Evolutionary conservation across 2,113 vertebrate genomes (phyloP).

Genomic region (Parotia lawesii): DNA sequence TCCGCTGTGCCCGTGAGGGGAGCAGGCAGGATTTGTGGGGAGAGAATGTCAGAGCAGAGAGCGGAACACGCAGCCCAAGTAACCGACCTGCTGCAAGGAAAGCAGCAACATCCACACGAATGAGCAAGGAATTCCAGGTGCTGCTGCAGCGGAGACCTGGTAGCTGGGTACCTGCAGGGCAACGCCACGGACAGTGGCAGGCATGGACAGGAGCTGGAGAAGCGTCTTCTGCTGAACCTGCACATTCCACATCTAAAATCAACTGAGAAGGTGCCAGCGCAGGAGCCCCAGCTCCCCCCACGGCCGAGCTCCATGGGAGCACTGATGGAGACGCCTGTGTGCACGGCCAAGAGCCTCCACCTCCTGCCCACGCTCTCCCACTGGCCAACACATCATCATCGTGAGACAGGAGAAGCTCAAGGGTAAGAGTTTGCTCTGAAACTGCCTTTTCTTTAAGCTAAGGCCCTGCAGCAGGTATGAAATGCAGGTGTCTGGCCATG

Average conservation of each 20-base stretch:
- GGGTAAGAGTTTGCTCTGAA: not conserved
- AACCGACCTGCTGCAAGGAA: not conserved
- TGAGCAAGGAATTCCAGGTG: not conserved
- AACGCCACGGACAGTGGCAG: fast-evolving
- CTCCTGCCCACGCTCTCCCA: not conserved
- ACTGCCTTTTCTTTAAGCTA: not conserved
- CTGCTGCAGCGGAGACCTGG: fast-evolving
- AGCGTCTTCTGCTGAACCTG: not conserved
- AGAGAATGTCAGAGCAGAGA: not conserved
- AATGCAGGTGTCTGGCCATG: not conserved
- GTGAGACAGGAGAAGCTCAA: not conserved
- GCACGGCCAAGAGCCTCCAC: not conserved
- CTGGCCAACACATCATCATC: fast-evolving
- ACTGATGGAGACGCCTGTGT: fast-evolving
- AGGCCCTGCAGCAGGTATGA: not conserved
- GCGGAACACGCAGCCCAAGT: fast-evolving
- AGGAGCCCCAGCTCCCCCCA: not conserved
- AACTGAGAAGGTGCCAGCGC: fast-evolving
- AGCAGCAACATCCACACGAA: fast-evolving
- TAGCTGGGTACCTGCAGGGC: not conserved
- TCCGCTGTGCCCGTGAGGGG: fast-evolving
- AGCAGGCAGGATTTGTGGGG: not conserved
- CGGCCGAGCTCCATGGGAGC: not conserved
- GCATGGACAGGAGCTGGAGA: not conserved
- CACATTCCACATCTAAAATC: not conserved